Evolutionary conservation across 2,888 invertebrate species (phyloP), one percentile per base, ranked within the genome.

Genomic region (Drosophila glabriapex): DNA sequence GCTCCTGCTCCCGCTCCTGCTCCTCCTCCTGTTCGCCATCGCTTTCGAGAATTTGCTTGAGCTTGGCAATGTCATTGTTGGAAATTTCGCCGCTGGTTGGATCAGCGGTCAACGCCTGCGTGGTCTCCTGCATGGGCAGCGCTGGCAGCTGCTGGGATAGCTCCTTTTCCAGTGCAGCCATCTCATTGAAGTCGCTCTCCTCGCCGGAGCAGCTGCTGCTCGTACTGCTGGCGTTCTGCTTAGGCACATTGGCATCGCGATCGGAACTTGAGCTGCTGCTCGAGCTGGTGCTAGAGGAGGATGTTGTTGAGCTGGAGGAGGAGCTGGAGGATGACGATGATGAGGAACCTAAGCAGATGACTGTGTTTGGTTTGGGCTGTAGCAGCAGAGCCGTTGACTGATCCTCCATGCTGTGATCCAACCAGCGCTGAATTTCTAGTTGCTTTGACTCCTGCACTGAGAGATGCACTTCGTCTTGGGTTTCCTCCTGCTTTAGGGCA

Each of bases 31-130:
- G 50, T n/a, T 91, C 90, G 31, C 78, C 81, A 22, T 90, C 91
- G 68, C 92, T 90, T 72, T 91, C 91, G 50, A 92, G 76, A 52
- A 92, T 91, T 78, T 91, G 82, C 76, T 92, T 92, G 46, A 92
- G 81, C 75, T 91, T 90, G 62, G 90, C 92, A 31, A 92, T 91
- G 66, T 92, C 92, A 3, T 77, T 80, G 59, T 83, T 85, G 54
- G 76, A 87, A 14, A n/a, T 5, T 22, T 52, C 1, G 16, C 29
- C 4, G 19, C 33, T 28, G n/a, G 6, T n/a, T 46, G 19, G 2
- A 43, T 39, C 31, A 22, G 55, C 31, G 0, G 35, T 31, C 7
- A 31, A 29, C 4, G 73, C 60, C n/a, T 31, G 41, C 14, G 41
- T 52, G 0, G 65, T 16, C 4, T 74, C 64, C 19, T 49, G 50